Evolutionary conservation across 2,113 vertebrate genomes (phyloP), one percentile per base, ranked within the genome.

Genomic region (Aptenodytes patagonicus): DNA sequence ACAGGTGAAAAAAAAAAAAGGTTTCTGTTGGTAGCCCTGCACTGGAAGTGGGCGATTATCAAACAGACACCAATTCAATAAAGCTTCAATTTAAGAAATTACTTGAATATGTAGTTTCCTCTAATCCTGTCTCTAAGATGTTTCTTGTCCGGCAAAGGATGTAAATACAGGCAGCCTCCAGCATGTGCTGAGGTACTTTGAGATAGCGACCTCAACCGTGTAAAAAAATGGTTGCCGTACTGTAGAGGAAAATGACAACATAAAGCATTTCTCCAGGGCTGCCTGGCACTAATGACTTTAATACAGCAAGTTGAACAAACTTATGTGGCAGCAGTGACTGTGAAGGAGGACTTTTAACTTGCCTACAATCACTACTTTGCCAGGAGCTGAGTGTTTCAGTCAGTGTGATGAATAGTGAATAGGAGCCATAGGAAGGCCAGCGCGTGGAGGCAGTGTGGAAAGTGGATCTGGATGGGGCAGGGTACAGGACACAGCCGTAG

Each of bases 201-300:
- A 91, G 76, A 75, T 31, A 90, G 80, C 10, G 4, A 47, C 60
- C 20, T 91, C 66, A 91, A 58, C 85, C 66, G 77, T 15, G 40
- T 52, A n/a, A 94, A 96, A 78, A 96, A 83, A 85, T 90, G 54
- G 66, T 85, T 66, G 36, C 80, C 5, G 3, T 80, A 54, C 44
- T 76, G 29, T 83, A 86, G 79, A 87, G 66, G 79, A 88, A 94
- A 95, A 94, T 86, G 84, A 93, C 3, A 11, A 77, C 79, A 96
- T 95, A 97, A 97, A 96, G 75, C 84, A 93, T 96, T 95, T 97
- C 85, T 94, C 66, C 89, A 75, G 89, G 87, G 46, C 94, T 95
- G 93, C 78, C 87, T 94, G 95, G 95, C 89, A 95, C 75, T 95
- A 94, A 96, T 94, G 87, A 93, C 94, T 95, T 96, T 88, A 97